Percentiles rank a stretch among this genome's conserved stretches.
These are phyloP conservation scores for Acanthosepion lycidas DNA, from an alignment of 2,888 invertebrate genomes.

Conservation along the genomic window DNA sequence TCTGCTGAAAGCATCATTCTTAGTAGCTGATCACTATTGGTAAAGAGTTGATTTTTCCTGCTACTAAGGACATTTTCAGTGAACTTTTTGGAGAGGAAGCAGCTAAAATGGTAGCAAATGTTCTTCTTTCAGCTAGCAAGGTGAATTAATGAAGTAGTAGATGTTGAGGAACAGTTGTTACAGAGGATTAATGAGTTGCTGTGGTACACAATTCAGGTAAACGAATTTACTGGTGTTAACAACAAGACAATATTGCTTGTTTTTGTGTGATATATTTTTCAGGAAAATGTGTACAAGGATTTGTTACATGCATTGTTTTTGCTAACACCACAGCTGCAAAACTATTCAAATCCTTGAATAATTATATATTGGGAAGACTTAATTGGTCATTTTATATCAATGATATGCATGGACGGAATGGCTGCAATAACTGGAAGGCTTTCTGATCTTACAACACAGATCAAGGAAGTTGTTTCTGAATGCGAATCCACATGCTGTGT, in stretches of 20 bases:
- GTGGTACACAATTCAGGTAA: too few relatives aligned
- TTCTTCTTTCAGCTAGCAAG: too few relatives aligned
- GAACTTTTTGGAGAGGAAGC: conserved; percentile 37
- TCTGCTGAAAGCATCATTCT: conserved; percentile 35
- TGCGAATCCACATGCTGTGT: background rate
- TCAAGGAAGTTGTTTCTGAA: background rate
- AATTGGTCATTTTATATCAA: background rate
- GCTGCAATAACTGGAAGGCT: background rate
- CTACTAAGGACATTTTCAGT: conserved; percentile 37
- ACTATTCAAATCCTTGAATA: too few relatives aligned
- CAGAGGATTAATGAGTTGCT: too few relatives aligned
- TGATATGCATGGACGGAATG: too few relatives aligned
- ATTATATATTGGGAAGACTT: background rate
- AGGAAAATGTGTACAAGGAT: background rate
- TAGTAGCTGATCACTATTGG: background rate
- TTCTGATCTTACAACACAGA: conserved; percentile 23
- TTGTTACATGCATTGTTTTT: conserved; percentile 3
- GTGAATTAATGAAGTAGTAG: too few relatives aligned
- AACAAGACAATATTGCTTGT: conserved; percentile 42
- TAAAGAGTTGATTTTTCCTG: conserved; percentile 24
- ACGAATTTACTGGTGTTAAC: too few relatives aligned
- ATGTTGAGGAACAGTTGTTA: too few relatives aligned
- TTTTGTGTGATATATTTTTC: background rate
- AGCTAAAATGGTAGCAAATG: background rate
- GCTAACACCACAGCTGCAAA: background rate